phyloP scores from a whole-genome alignment of 2,888 invertebrate species.

The Catocala nupta region DNA sequence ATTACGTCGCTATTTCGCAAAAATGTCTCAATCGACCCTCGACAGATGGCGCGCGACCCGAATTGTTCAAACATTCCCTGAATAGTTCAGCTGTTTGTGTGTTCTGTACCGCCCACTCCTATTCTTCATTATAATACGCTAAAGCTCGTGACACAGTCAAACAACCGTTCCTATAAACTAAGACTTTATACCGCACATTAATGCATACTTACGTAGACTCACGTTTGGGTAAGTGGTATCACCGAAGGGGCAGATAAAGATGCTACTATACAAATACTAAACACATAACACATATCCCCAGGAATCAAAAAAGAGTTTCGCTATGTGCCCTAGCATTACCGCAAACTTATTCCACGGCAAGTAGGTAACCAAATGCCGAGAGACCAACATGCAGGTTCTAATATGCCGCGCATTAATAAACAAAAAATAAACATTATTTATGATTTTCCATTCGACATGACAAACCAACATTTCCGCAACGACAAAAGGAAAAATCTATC shows the following conservation, averaged over 20 bases:
- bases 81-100: slow-evolving; percentile 77
- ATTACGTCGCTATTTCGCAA: slow-evolving; percentile 83
- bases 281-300: too few relatives aligned
- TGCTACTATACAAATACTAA: too few relatives aligned
- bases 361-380: too few relatives aligned
- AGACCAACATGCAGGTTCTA: too few relatives aligned
- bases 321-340: too few relatives aligned
- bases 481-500: slow-evolving; percentile 41
- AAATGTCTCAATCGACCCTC: slow-evolving; percentile 82
- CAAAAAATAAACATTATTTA: too few relatives aligned
- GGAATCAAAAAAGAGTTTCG: too few relatives aligned
- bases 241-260: too few relatives aligned
- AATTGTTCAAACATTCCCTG: slow-evolving; percentile 75
- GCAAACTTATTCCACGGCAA: too few relatives aligned
- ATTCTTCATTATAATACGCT: slow-evolving; percentile 45
- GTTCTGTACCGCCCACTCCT: slow-evolving; percentile 69
- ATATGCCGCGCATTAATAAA: too few relatives aligned
- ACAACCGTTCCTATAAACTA: neutral
- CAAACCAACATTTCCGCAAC: slow-evolving; percentile 29
- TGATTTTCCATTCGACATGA: slow-evolving; percentile 12
- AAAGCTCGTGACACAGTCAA: slow-evolving; percentile 16
- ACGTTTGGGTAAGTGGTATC: too few relatives aligned
- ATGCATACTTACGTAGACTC: slow-evolving; percentile 9
- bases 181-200: too few relatives aligned
- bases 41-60: slow-evolving; percentile 80